These are phyloP conservation scores for Smittia aterrima DNA, from an alignment of 2,888 invertebrate species.

Conservation along the genomic window DNA sequence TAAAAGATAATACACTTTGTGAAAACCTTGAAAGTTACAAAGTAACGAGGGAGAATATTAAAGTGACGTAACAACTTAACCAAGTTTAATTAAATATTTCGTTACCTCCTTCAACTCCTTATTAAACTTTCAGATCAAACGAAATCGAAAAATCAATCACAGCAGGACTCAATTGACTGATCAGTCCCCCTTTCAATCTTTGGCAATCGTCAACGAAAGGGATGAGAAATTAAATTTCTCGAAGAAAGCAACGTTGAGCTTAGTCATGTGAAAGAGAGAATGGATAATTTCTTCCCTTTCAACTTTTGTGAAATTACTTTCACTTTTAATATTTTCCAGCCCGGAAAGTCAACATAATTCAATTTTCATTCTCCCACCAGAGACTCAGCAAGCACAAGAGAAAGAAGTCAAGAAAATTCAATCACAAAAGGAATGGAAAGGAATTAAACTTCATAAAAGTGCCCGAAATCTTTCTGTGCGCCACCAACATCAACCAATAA, in stretches of 20 bases:
- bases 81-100: too few species aligned
- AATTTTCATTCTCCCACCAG: conserved; percentile 1
- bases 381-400: not conserved
- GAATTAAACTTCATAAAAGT: conserved; percentile 26
- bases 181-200: too few species aligned
- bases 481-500: not conserved
- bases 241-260: not conserved
- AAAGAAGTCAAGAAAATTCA: not conserved
- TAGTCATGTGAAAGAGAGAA: conserved; percentile 13
- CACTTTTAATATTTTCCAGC: conserved; percentile 15
- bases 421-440: conserved; percentile 16
- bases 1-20: too few species aligned
- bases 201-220: conserved; percentile 14
- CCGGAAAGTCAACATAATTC: conserved; percentile 24
- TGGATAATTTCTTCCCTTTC: conserved; percentile 9
- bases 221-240: conserved; percentile 19
- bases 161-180: too few species aligned
- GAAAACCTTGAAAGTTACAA: not conserved
- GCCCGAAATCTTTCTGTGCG: not conserved
- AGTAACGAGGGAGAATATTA: not conserved
- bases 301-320: not conserved
- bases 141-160: too few species aligned
- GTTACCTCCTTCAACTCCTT: too few species aligned
- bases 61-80: too few species aligned
- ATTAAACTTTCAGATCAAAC: too few species aligned